Percentiles rank a stretch among this genome's conserved stretches.
These are phyloP conservation scores for Drosophila kepulauana DNA, from an alignment of 1,140 invertebrate species.

Conservation along the genomic window DNA sequence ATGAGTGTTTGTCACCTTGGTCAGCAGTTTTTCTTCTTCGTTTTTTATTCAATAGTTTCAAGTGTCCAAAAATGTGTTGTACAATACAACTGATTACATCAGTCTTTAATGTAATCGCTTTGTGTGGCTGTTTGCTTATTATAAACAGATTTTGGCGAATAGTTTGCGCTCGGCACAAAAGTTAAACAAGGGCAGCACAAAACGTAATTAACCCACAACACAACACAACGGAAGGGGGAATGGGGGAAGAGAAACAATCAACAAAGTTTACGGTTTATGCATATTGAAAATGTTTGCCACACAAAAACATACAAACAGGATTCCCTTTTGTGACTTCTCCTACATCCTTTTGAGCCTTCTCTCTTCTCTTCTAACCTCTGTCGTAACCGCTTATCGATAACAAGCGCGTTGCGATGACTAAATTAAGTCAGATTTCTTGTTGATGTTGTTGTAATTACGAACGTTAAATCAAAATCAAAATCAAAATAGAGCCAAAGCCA, in stretches of 20 bases:
- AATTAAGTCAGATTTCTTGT: conserved; percentile 64
- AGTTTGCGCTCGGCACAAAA: conserved; percentile 21
- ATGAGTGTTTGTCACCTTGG: too few relatives aligned
- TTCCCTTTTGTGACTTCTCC: not conserved
- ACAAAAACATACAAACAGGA: conserved; percentile 1
- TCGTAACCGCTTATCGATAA: conserved; percentile 55
- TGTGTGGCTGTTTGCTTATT: conserved; percentile 18
- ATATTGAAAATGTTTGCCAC: conserved; percentile 32
- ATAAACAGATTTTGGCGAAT: conserved; percentile 21
- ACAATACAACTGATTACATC: too few relatives aligned
- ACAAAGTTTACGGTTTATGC: conserved; percentile 44
- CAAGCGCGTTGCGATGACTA: conserved; percentile 73
- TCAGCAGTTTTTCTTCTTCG: not conserved
- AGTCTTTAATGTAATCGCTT: conserved; percentile 2
- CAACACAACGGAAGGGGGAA: not conserved
- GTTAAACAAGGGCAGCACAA: conserved; percentile 11
- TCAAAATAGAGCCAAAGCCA: conserved; percentile 9
- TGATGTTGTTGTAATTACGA: conserved; percentile 52
- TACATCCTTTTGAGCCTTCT: not conserved
- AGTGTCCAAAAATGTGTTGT: too few relatives aligned
- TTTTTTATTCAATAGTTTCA: not conserved
- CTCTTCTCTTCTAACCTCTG: not conserved
- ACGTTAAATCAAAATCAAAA: conserved; percentile 73
- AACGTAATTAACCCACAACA: conserved; percentile 30
- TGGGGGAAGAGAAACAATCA: conserved; percentile 11